Conservation (phyloP, 2,797 vertebrate species). For the Galago senegalensis region DNA sequence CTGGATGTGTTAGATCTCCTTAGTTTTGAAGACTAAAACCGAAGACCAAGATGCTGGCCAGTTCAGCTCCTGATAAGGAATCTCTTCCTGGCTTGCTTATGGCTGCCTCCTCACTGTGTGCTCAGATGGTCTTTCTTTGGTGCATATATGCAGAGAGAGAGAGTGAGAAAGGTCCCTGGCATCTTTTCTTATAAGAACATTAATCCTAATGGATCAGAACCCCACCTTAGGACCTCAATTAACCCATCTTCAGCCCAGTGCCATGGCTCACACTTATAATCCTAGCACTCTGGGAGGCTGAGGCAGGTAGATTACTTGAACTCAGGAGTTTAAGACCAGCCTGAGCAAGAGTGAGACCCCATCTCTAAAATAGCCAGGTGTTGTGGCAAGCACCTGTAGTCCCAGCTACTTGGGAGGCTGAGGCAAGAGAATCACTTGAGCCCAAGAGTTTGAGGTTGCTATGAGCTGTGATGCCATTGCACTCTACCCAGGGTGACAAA, state of each 20-base stretch:
- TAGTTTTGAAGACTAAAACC: not conserved
- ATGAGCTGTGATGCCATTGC: too few relatives aligned
- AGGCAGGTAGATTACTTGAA: too few relatives aligned
- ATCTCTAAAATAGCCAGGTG: too few relatives aligned
- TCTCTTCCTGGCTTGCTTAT: not conserved
- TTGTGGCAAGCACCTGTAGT: too few relatives aligned
- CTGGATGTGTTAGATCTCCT: not conserved
- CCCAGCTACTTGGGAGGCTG: too few relatives aligned
- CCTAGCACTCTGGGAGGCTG: too few relatives aligned
- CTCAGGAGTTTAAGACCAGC: too few relatives aligned
- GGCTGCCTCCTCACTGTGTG: not conserved
- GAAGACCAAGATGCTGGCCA: not conserved
- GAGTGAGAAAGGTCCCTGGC: not conserved
- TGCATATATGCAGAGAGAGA: not conserved
- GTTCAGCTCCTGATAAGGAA: not conserved
- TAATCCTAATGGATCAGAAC: not conserved
- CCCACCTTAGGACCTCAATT: not conserved
- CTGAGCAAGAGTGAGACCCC: too few relatives aligned
- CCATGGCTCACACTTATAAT: too few relatives aligned
- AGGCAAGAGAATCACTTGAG: too few relatives aligned
- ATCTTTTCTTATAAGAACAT: not conserved
- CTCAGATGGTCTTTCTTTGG: not conserved
- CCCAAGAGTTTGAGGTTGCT: too few relatives aligned
- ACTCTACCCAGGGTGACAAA: too few relatives aligned
- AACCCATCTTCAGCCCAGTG: not conserved